Conservation (phyloP, 1,140 invertebrate genomes). For the Cyclina sinensis region DNA sequence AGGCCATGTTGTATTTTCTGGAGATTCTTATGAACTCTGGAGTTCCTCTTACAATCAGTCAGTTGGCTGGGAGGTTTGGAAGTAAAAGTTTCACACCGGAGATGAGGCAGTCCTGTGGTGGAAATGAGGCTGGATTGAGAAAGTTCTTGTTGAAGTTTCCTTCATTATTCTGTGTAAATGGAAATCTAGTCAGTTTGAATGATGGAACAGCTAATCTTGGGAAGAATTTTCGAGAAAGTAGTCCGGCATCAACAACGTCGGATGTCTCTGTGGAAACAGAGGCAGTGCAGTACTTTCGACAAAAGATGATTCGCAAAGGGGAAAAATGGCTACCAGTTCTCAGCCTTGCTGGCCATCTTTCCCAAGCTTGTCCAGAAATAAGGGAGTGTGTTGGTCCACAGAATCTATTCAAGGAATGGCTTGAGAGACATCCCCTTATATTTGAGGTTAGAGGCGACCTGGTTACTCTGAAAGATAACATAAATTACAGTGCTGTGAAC, state of each 20-base stretch:
- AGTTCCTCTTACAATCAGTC: conserved; percentile 85
- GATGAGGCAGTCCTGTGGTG: conserved; percentile 86
- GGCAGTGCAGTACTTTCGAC: conserved; percentile 87
- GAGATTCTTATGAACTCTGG: conserved; percentile 87
- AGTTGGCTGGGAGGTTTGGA: conserved; percentile 87
- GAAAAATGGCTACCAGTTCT: conserved; percentile 86
- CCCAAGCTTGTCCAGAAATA: conserved; percentile 85
- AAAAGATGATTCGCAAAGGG: conserved; percentile 84
- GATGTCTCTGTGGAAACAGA: conserved; percentile 86
- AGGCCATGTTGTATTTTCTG: conserved; percentile 87
- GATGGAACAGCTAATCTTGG: conserved; percentile 84
- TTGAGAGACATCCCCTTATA: conserved; percentile 85
- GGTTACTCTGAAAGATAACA: conserved; percentile 85
- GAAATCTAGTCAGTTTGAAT: conserved; percentile 85
- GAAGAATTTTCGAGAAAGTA: conserved; percentile 82
- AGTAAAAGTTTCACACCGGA: conserved; percentile 86
- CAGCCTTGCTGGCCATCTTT: conserved; percentile 87
- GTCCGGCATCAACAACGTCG: conserved; percentile 80
- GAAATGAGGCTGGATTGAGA: conserved; percentile 86
- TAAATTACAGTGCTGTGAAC: conserved; percentile 82
- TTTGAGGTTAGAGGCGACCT: conserved; percentile 86
- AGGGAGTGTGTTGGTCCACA: conserved; percentile 87
- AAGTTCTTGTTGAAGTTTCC: conserved; percentile 87
- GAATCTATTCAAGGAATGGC: conserved; percentile 86
- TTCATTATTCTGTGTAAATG: conserved; percentile 86